Base-by-base conservation (phyloP, 2,888 invertebrate species). In the Mesochorus sp. region DNA sequence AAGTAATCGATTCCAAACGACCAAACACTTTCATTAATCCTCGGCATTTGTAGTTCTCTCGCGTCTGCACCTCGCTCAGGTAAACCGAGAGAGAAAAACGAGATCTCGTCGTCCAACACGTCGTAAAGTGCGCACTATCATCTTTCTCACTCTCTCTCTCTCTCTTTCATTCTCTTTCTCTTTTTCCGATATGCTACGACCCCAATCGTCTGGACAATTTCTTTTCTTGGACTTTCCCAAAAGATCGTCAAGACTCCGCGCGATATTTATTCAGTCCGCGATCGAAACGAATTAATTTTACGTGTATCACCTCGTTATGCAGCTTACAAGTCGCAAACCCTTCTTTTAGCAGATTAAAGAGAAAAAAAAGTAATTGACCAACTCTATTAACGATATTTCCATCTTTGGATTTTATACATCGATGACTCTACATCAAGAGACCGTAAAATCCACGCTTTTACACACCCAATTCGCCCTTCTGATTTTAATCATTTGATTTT, bases 21-120 rank as follows among this genome's bases (percentile, higher is more conserved):
- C 28, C 61, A 26, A 51, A 70, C 12, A 81, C 81, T 81, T 79
- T 81, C 77, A 72, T 79, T 68, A 39, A 39, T 21, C 47, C 31
- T 39, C 26, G 28, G n/a, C 12, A 75, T 73, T 76, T 73, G 76
- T 76, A 64, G 44, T 70, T 49, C 39, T 53, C 28, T 44, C 67
- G 42, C 39, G 66, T 59, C 19, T 49, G 3, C 66, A n/a, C 57
- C 34, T 28, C 47, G 34, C 47, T 34, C 31, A 34, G 2, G 39
- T 53, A 31, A 28, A 42, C 42, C 21, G 62, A 59, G n/a, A 64
- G 57, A 24, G 59, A 62, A 26, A 49, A 49, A 37, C 28, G 17
- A n/a, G 12, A 55, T 14, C 12, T 1, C 39, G 12, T 14, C 34
- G 44, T 59, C 8, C 26, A 42, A 26, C 14, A 44, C 28, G 37